phyloP scores from a whole-genome alignment of 2,113 vertebrate species.

The Anolis sagrei region DNA sequence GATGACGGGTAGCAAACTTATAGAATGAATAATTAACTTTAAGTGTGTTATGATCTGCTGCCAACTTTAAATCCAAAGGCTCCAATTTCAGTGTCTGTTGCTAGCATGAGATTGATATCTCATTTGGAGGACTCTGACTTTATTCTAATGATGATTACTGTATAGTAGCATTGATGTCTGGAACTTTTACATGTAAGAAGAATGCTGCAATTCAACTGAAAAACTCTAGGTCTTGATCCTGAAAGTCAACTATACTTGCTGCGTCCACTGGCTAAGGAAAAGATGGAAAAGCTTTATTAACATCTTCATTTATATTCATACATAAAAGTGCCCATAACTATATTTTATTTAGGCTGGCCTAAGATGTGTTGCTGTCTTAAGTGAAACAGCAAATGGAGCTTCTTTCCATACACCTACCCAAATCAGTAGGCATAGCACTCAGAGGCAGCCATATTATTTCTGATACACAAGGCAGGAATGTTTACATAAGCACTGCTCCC shows the following conservation, averaged over 20 bases:
- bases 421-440: background rate
- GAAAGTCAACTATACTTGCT: constrained; percentile 48
- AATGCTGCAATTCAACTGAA: constrained; percentile 59
- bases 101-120: constrained; percentile 11
- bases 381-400: background rate
- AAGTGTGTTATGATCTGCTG: constrained; percentile 18
- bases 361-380: background rate
- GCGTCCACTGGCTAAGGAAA: constrained; percentile 31
- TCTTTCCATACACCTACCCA: background rate
- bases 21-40: constrained; percentile 39
- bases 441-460: background rate
- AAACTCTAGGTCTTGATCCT: constrained; percentile 30
- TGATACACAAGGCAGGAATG: background rate
- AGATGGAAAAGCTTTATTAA: constrained; percentile 14
- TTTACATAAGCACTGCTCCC: background rate
- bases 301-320: constrained; percentile 1
- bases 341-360: constrained; percentile 45
- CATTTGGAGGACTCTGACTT: constrained; percentile 26
- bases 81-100: constrained; percentile 44
- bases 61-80: constrained; percentile 16
- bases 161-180: constrained; percentile 41
- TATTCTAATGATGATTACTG: constrained; percentile 37
- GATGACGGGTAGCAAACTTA: background rate
- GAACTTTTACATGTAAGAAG: constrained; percentile 61
- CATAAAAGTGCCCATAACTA: background rate